A percentile compares a stretch with the other conserved stretches of the same genome.
phyloP scores from a whole-genome alignment of 1,140 invertebrate species.

The Centruroides sculpturatus region DNA sequence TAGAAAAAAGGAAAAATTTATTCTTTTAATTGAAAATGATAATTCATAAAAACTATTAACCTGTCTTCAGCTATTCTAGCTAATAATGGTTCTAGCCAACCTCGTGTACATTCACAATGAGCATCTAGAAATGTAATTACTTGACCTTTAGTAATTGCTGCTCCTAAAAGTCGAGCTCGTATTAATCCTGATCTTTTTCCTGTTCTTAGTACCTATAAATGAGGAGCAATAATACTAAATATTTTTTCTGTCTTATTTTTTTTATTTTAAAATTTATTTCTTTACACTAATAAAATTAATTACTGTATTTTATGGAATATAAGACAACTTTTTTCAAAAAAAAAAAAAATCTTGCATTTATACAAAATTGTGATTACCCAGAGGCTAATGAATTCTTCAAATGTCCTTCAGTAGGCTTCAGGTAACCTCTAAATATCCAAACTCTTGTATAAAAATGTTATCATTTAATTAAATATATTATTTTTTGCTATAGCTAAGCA shows the following conservation, averaged over 20 bases:
- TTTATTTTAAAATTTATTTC: neutral
- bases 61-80: constrained; percentile 72
- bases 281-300: neutral
- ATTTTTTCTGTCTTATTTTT: neutral
- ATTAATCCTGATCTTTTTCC: constrained; percentile 87
- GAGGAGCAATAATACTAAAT: no score
- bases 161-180: constrained; percentile 76
- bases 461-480: no score
- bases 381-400: no score
- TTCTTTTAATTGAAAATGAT: neutral
- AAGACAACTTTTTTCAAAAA: neutral
- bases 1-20: neutral
- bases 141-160: constrained; percentile 74
- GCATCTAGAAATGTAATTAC: constrained; percentile 93
- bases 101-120: constrained; percentile 78
- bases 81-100: constrained; percentile 85
- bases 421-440: no score
- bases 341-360: no score
- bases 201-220: constrained; percentile 48
- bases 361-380: no score
- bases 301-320: neutral
- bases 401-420: no score
- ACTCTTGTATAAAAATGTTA: no score
- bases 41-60: constrained; percentile 20
- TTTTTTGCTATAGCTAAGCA: no score